A percentile compares a stretch with the other conserved stretches of the same genome.
Evolutionary conservation across 92 coral and sea anemone genomes (phyloP).

Genomic region (Galaxea fascicularis): DNA sequence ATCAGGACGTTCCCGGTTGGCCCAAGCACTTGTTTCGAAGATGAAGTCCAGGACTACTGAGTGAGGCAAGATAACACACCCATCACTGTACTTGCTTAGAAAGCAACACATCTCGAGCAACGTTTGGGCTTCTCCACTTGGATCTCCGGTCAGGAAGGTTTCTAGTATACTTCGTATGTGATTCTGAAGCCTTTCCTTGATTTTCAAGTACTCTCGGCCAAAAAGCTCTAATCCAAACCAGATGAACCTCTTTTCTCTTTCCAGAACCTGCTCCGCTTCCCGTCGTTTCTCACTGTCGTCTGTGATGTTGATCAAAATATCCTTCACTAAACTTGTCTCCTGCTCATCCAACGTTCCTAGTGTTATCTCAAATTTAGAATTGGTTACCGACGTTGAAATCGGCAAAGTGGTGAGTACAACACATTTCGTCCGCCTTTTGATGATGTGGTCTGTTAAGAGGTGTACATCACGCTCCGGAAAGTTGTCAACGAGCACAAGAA

Average conservation of each 20-base stretch:
- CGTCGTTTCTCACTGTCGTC: constrained; percentile 34
- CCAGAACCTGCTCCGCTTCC: constrained; percentile 60
- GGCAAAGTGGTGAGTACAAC: constrained; percentile 65
- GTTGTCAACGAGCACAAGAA: constrained; percentile 64
- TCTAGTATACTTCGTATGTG: constrained; percentile 57
- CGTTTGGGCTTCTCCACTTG: constrained; percentile 35
- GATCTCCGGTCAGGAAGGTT: constrained; percentile 9
- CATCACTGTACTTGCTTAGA: constrained; percentile 62
- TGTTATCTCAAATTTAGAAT: constrained; percentile 32
- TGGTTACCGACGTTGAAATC: constrained; percentile 24
- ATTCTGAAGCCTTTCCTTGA: constrained; percentile 56
- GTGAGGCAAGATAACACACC: constrained; percentile 59
- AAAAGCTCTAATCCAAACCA: constrained; percentile 76
- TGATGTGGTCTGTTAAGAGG: constrained; percentile 44
- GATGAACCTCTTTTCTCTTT: constrained; percentile 69
- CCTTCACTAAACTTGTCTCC: constrained; percentile 54
- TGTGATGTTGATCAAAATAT: constrained; percentile 57
- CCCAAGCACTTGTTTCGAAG: constrained; percentile 28
- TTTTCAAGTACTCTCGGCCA: constrained; percentile 68
- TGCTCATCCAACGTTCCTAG: constrained; percentile 57
- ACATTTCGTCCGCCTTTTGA: constrained; percentile 65
- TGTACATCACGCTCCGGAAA: constrained; percentile 48
- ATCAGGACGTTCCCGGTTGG: constrained; percentile 1
- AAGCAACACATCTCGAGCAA: constrained; percentile 66
- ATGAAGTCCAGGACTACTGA: constrained; percentile 60